These are phyloP conservation scores for Propithecus perrieri DNA, from an alignment of 2,797 vertebrate species.

Conservation along the genomic window DNA sequence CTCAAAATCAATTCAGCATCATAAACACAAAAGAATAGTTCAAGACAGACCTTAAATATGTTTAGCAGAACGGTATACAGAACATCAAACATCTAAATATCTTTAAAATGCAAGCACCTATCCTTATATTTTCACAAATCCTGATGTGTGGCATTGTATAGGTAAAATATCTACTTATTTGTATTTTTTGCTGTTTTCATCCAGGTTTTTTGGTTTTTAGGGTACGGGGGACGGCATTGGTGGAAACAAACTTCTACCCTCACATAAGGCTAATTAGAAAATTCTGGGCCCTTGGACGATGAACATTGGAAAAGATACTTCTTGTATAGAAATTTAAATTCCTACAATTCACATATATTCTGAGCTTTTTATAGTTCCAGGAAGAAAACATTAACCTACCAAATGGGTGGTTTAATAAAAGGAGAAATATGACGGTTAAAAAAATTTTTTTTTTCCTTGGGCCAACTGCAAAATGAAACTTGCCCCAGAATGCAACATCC, in stretches of 20 bases:
- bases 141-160: not conserved
- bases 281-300: not conserved
- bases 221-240: not conserved
- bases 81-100: not conserved
- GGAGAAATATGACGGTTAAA: slow-evolving; percentile 38
- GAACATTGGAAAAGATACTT: not conserved
- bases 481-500: slow-evolving; percentile 56
- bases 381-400: slow-evolving; percentile 43
- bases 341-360: slow-evolving; percentile 26
- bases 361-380: slow-evolving; percentile 43
- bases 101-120: not conserved
- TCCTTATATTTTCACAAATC: not conserved
- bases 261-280: slow-evolving; percentile 22
- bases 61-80: not conserved
- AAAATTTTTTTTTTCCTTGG: not conserved
- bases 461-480: slow-evolving; percentile 76
- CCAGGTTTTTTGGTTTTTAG: not conserved
- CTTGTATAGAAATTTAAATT: not conserved
- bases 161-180: slow-evolving; percentile 17
- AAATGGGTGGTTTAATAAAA: slow-evolving; percentile 52
- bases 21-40: not conserved
- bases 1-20: slow-evolving; percentile 20
- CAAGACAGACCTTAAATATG: not conserved
- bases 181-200: slow-evolving; percentile 1
- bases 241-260: slow-evolving; percentile 7